Percentiles rank a stretch among this genome's conserved stretches.
These are phyloP conservation scores for Bergia puertoricense DNA, from an alignment of 92 coral and sea anemone species.

Conservation along the genomic window DNA sequence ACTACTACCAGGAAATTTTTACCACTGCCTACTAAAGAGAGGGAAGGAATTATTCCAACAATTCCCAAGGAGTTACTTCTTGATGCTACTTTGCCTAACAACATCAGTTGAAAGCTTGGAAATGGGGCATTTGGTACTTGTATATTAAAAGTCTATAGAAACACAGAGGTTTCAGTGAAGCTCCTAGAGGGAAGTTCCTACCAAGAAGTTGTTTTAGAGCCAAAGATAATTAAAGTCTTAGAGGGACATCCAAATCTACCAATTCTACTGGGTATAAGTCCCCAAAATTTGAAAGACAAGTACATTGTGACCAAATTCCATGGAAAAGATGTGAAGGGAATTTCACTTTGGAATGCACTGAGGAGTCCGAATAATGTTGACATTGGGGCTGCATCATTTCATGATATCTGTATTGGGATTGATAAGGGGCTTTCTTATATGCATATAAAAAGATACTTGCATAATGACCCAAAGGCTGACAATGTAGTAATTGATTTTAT, in stretches of 20 bases:
- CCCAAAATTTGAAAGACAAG: conserved; percentile 4
- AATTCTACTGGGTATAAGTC: conserved; percentile 56
- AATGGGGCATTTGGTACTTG: no score
- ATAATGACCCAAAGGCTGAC: conserved; percentile 52
- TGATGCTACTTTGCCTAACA: no score
- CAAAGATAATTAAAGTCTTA: conserved; percentile 38
- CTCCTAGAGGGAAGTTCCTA: conserved; percentile 24
- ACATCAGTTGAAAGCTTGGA: no score
- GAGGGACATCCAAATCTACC: conserved; percentile 57
- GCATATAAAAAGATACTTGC: conserved; percentile 47
- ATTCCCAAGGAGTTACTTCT: no score
- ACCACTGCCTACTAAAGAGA: no score
- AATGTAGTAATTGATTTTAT: conserved; percentile 51
- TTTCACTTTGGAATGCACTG: conserved; percentile 36
- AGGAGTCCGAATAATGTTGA: not conserved
- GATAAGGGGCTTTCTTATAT: conserved; percentile 46
- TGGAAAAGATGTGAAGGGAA: conserved; percentile 37
- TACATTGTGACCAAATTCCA: conserved; percentile 63
- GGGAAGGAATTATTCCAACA: no score
- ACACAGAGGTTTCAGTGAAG: conserved; percentile 51
- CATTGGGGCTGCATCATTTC: not conserved
- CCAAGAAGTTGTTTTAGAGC: conserved; percentile 49
- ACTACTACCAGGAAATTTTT: no score
- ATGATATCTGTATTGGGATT: conserved; percentile 38
- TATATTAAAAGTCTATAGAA: conserved; percentile 17